phyloP scores from a whole-genome alignment of 2,113 vertebrate genomes.

The Neogobius melanostomus region DNA sequence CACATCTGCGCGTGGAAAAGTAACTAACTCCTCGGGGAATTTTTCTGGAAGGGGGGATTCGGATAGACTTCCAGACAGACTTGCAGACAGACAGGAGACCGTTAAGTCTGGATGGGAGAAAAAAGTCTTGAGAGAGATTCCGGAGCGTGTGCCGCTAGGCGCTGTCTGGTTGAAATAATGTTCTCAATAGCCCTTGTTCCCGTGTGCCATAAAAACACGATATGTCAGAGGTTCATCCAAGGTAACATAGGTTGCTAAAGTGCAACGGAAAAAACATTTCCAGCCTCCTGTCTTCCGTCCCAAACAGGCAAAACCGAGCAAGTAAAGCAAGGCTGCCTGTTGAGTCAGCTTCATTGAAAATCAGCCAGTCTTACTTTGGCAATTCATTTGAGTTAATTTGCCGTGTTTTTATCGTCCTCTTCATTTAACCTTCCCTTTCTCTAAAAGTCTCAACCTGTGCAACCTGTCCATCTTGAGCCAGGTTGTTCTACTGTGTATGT shows the following conservation, averaged over 20 bases:
- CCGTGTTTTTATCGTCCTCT: no score
- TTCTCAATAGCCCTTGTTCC: slow-evolving; percentile 29
- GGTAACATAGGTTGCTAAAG: neutral
- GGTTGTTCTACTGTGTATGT: no score
- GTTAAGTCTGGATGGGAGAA: slow-evolving; percentile 40
- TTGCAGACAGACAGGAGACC: slow-evolving; percentile 24
- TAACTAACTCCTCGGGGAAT: slow-evolving; percentile 64
- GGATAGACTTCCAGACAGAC: slow-evolving; percentile 49
- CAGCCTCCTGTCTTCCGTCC: no score
- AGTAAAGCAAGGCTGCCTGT: no score
- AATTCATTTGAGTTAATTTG: no score
- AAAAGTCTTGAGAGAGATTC: slow-evolving; percentile 38
- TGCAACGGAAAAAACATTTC: no score
- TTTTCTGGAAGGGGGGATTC: slow-evolving; percentile 26
- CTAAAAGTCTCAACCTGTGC: no score
- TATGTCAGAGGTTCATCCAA: neutral
- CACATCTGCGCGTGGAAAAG: slow-evolving; percentile 66
- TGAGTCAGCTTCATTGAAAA: no score
- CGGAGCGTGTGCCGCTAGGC: slow-evolving; percentile 34
- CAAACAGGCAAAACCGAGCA: no score
- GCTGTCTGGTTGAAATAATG: slow-evolving; percentile 33
- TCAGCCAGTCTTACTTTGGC: no score
- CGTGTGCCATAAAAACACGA: slow-evolving; percentile 8
- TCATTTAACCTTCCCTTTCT: no score
- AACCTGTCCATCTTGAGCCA: no score